A percentile compares a stretch with the other conserved stretches of the same genome.
Evolutionary conservation across 2,888 invertebrate species (phyloP).

Genomic region (Eueremaeus valkanovi): DNA sequence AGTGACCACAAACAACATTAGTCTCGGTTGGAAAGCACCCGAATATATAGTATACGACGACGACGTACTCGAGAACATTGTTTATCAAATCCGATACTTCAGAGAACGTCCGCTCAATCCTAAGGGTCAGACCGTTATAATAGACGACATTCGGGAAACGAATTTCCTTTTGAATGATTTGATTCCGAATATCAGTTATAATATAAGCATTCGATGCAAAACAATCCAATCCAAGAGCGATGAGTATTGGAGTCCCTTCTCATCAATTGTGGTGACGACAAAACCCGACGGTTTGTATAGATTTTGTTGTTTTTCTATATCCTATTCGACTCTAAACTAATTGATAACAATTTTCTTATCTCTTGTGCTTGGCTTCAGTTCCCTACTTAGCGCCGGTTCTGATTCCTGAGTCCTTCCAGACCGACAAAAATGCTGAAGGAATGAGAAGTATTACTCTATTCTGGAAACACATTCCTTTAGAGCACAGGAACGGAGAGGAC

Average conservation of each 20-base stretch:
- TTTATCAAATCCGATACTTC: constrained; percentile 19
- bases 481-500: constrained; percentile 13
- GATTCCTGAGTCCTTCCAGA: constrained; percentile 41
- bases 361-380: constrained; percentile 38
- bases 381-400: constrained; percentile 43
- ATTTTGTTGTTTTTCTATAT: too few species aligned
- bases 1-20: not conserved
- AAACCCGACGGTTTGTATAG: constrained; percentile 44
- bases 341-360: not conserved
- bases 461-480: constrained; percentile 38
- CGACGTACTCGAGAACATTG: constrained; percentile 8
- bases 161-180: constrained; percentile 2
- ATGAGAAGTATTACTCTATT: constrained; percentile 41
- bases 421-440: constrained; percentile 41
- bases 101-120: not conserved
- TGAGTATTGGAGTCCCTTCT: constrained; percentile 42
- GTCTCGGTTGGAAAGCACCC: constrained; percentile 1
- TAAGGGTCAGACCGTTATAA: not conserved
- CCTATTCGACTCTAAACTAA: too few species aligned
- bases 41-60: constrained; percentile 23
- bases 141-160: constrained; percentile 3
- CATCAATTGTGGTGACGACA: constrained; percentile 38
- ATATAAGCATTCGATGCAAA: constrained; percentile 43
- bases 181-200: constrained; percentile 39
- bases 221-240: constrained; percentile 38